These are phyloP conservation scores for Thalassoma bifasciatum DNA, from an alignment of 2,113 vertebrate species.

Conservation along the genomic window DNA sequence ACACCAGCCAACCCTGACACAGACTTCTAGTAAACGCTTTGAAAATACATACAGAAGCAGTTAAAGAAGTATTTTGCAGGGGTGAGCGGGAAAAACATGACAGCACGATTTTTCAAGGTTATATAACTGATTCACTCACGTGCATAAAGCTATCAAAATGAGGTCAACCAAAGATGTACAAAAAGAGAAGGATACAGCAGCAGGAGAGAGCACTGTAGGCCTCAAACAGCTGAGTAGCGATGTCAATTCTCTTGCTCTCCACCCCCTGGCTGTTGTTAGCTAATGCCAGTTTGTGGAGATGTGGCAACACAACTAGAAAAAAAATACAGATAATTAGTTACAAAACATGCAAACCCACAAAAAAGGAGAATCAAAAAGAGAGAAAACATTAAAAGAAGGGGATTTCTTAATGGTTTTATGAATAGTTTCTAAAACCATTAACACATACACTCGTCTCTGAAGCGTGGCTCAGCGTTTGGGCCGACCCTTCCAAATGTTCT, in stretches of 20 bases:
- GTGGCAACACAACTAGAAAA: slow-evolving; percentile 93
- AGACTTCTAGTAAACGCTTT: slow-evolving; percentile 52
- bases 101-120: background rate
- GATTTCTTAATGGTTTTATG: too few species aligned
- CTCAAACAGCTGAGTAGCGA: slow-evolving; percentile 96
- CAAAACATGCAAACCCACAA: background rate
- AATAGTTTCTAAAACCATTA: background rate
- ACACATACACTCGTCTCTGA: slow-evolving; percentile 96
- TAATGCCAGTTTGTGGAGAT: slow-evolving; percentile 95
- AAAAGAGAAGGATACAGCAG: slow-evolving; percentile 94
- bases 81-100: slow-evolving; percentile 2
- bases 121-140: background rate
- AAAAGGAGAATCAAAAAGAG: background rate
- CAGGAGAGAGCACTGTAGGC: slow-evolving; percentile 99
- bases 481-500: slow-evolving; percentile 97
- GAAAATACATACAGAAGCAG: slow-evolving; percentile 32
- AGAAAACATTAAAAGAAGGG: too few species aligned
- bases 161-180: background rate
- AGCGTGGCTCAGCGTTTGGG: slow-evolving; percentile 96
- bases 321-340: background rate
- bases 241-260: slow-evolving; percentile 94
- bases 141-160: background rate
- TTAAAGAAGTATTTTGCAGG: background rate
- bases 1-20: slow-evolving; percentile 32
- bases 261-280: slow-evolving; percentile 94